Base-by-base conservation (phyloP, 1,140 invertebrate species). In the Scylla paramamosain region DNA sequence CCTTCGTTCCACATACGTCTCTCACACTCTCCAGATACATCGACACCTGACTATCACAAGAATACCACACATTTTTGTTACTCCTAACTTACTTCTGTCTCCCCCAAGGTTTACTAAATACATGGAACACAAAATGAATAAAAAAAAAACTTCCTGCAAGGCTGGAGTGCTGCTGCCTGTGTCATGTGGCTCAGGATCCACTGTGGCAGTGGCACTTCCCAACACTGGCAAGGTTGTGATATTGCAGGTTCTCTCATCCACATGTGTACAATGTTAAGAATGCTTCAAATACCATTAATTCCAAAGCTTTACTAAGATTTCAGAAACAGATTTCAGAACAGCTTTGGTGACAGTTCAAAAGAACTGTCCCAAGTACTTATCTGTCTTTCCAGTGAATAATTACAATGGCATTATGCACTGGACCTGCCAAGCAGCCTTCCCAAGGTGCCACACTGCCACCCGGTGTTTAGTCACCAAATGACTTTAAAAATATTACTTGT, bases 1-100 rank as follows among this genome's bases (percentile, higher is more conserved):
- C 89, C 89, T 91, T 91, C 67, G 67, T 77, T 77, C 67, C 67
- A 77, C n/a, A 77, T n/a, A n/a, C 10, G 52, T 59, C n/a, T n/a
- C 67, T 77, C 8, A 77, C 20, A 77, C 67, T 77, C n/a, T 77
- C 67, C 67, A 77, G 67, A 77, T 77, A n/a, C n/a, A 77, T n/a
- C 2, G 20, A 25, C 20, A 7, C n/a, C 6, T 77, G 20, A 77
- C 12, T n/a, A 77, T 12, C 20, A n/a, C 20, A 77, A 77, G 67
- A 77, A 77, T 7, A 16, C 52, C 0, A 20, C 67, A 77, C n/a
- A 77, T n/a, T 77, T 77, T 77, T 77, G 52, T 77, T 77, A n/a
- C 6, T 77, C 67, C 52, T 59, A 20, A 59, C 67, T n/a, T 77
- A n/a, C 20, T n/a, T 39, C 39, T 77, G 25, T 77, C 20, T 7